Conservation (phyloP, 2,113 vertebrate species). For the Ranitomeya variabilis region DNA sequence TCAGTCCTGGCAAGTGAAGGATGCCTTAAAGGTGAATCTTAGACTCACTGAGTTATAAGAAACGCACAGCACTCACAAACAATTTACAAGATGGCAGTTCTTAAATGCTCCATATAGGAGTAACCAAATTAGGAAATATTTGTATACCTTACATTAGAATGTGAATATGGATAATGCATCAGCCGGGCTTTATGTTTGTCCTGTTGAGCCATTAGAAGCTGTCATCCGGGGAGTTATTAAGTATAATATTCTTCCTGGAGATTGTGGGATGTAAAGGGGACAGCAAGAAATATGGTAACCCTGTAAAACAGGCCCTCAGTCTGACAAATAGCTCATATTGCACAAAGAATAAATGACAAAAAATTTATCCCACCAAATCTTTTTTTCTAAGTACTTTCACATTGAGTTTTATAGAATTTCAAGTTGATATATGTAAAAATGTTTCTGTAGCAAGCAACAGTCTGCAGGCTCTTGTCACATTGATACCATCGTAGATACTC, state of each 20-base stretch:
- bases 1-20: conserved; percentile 21
- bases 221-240: conserved; percentile 15
- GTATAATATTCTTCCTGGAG: conserved; percentile 5
- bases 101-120: background rate
- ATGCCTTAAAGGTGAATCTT: conserved; percentile 14
- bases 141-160: background rate
- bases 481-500: background rate
- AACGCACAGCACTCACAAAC: background rate
- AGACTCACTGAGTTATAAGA: background rate
- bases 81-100: conserved; percentile 1
- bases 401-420: background rate
- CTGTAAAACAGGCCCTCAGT: background rate
- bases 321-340: conserved; percentile 14
- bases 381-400: background rate
- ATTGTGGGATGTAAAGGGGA: background rate
- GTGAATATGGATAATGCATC: conserved; percentile 1
- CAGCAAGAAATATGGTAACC: conserved; percentile 25
- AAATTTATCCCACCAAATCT: background rate
- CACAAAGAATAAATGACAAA: conserved; percentile 5
- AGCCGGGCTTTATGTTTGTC: background rate
- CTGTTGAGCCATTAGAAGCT: background rate
- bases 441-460: background rate
- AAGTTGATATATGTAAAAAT: conserved; percentile 21
- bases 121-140: background rate
- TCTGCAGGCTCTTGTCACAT: background rate